Evolutionary conservation across 2,888 invertebrate genomes (phyloP).

Genomic region (Phania funesta): DNA sequence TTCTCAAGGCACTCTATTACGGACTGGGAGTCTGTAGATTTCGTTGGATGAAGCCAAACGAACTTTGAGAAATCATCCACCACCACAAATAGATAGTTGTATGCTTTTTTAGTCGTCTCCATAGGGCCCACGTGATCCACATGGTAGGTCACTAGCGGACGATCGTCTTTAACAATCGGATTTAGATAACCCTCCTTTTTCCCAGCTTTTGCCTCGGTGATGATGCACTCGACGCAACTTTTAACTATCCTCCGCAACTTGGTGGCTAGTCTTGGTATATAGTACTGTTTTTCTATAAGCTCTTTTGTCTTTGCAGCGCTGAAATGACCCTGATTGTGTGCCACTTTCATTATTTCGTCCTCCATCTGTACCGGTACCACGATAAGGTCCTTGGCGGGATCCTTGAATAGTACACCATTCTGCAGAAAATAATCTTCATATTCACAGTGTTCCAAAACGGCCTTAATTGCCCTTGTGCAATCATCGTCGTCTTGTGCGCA

Average conservation of each 20-base stretch:
- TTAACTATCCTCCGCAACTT: no score
- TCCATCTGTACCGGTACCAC: background rate
- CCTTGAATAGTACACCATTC: background rate
- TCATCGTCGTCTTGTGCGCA: background rate
- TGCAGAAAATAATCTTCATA: no score
- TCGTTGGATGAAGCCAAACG: background rate
- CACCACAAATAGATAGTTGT: background rate
- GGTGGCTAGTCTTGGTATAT: background rate
- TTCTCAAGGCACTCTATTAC: no score
- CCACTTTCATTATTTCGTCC: background rate
- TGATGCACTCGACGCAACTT: no score
- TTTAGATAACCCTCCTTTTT: background rate
- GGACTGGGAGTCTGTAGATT: background rate
- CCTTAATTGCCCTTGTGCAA: no score
- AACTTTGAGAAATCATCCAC: background rate
- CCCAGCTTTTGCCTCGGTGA: no score
- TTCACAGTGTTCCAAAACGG: no score
- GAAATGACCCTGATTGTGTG: background rate
- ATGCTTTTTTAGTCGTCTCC: background rate
- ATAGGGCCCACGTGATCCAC: background rate
- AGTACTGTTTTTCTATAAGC: no score
- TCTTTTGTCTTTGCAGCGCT: background rate
- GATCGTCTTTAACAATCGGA: background rate
- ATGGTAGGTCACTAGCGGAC: background rate
- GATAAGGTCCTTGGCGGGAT: background rate